A percentile compares a stretch with the other conserved stretches of the same genome.
phyloP scores from a whole-genome alignment of 2,797 vertebrate genomes.

The Vipera ursinii region DNA sequence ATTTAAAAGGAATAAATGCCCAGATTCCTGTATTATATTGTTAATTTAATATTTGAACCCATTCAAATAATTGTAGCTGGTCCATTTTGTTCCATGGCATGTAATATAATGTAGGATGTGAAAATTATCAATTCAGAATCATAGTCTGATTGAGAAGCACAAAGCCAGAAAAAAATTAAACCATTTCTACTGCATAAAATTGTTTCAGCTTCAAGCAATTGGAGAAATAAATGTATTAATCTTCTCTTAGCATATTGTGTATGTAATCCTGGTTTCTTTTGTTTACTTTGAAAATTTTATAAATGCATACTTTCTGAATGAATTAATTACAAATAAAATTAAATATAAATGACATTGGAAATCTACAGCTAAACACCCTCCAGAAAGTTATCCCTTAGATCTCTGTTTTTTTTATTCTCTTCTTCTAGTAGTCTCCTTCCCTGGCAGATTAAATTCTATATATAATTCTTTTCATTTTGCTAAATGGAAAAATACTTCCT shows the following conservation, averaged over 20 bases:
- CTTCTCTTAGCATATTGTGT: neutral
- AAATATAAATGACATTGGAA: neutral
- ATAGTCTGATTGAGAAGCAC: neutral
- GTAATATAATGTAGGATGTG: neutral
- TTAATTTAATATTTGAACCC: neutral
- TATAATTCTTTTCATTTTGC: neutral
- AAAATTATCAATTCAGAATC: neutral
- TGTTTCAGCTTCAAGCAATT: slow-evolving; percentile 16
- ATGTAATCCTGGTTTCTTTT: slow-evolving; percentile 8
- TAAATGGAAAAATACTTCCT: neutral
- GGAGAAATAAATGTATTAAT: neutral
- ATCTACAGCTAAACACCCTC: neutral
- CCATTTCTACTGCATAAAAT: neutral
- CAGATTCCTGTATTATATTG: neutral
- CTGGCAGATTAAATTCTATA: neutral
- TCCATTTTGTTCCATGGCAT: neutral
- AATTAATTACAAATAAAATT: neutral
- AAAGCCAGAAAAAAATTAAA: neutral
- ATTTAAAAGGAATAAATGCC: neutral
- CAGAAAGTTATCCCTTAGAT: neutral
- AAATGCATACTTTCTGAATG: neutral
- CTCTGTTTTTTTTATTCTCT: neutral
- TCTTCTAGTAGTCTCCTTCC: neutral
- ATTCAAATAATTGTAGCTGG: neutral
- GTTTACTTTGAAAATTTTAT: neutral